Evolutionary conservation across 2,888 invertebrate species (phyloP).

Genomic region (Proisotoma minuta): DNA sequence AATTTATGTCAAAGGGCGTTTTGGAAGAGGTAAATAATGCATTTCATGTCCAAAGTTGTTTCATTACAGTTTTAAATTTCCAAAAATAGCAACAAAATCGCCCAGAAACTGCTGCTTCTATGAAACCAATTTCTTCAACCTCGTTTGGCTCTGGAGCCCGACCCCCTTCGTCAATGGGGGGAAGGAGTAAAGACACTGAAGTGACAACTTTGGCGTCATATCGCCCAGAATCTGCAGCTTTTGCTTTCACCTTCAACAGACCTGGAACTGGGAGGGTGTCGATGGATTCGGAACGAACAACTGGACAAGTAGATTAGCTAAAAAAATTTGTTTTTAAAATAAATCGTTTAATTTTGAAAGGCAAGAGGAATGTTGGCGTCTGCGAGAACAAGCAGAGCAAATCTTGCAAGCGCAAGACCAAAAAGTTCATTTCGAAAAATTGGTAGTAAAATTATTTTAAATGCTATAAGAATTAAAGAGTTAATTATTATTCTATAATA

Average conservation of each 20-base stretch:
- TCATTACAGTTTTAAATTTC: neutral
- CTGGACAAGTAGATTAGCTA: neutral
- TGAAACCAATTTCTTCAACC: neutral
- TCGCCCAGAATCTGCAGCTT: constrained; percentile 37
- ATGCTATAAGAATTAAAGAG: neutral
- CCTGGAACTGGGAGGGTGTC: constrained; percentile 27
- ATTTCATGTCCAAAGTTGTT: neutral
- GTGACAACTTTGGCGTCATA: constrained; percentile 28
- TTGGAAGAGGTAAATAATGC: constrained; percentile 31
- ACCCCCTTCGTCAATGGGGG: neutral
- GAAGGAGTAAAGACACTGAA: constrained; percentile 5
- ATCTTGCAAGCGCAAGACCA: neutral
- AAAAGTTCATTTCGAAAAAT: neutral
- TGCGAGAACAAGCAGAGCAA: neutral
- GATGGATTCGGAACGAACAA: constrained; percentile 18
- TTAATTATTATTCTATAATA: constrained; percentile 5
- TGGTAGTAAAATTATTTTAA: neutral
- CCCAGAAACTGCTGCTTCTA: constrained; percentile 21
- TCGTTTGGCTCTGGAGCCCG: neutral
- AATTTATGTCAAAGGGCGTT: constrained; percentile 33
- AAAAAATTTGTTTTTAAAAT: neutral
- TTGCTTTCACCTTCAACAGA: constrained; percentile 31
- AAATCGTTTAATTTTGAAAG: neutral
- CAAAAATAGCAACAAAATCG: neutral
- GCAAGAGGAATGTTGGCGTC: neutral